These are phyloP conservation scores for Serripes groenlandicus DNA, from an alignment of 2,888 invertebrate genomes.

Conservation along the genomic window DNA sequence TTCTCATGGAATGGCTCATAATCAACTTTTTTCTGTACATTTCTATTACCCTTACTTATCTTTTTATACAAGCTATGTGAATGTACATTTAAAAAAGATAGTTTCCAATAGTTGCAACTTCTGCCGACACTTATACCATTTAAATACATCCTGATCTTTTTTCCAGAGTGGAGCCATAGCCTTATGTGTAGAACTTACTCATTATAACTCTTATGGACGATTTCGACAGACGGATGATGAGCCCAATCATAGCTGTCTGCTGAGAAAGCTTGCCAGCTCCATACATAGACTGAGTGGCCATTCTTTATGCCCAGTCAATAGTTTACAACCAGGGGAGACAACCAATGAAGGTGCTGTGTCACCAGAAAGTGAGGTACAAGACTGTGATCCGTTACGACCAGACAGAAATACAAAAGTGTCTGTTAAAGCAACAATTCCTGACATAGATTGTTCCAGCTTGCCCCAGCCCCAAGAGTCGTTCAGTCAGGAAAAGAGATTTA, in stretches of 20 bases:
- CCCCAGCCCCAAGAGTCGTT: no score
- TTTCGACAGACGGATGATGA: neutral
- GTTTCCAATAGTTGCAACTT: no score
- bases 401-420: no score
- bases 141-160: no score
- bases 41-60: no score
- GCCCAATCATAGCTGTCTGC: neutral
- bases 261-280: slow-evolving; percentile 2
- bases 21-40: no score
- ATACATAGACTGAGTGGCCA: neutral
- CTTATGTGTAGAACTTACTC: slow-evolving; percentile 63
- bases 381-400: neutral
- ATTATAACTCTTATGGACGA: neutral
- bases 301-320: slow-evolving; percentile 1
- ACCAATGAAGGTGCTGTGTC: neutral
- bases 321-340: neutral
- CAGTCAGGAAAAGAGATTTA: neutral
- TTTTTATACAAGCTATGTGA: no score
- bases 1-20: no score
- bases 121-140: no score
- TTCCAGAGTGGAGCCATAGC: slow-evolving; percentile 69
- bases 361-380: neutral
- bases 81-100: no score
- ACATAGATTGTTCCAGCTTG: no score
- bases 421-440: neutral